Evolutionary conservation across 2,888 invertebrate species (phyloP), one percentile per base, ranked within the genome.

Genomic region (Cordilura impudica): DNA sequence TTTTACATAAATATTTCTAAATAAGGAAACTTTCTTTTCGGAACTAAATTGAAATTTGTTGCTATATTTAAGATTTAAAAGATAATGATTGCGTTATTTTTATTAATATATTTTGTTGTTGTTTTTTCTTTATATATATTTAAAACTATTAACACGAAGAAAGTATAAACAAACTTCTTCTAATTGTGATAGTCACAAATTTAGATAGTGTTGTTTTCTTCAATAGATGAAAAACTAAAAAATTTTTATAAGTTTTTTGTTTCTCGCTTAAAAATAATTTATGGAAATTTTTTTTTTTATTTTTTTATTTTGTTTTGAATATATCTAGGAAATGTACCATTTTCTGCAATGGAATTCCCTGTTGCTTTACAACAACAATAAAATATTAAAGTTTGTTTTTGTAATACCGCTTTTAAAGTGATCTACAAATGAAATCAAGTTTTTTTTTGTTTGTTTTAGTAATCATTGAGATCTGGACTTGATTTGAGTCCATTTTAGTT

Each of bases 341-440:
- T 79, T 79, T 58, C 71, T 7, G 29, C 67, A 79, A 79, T 79
- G 79, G 75, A 79, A 79, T 72, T 79, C 79, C 79, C 79, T 63
- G 35, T 18, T 39, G 61, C 58, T 53, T 71, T 39, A 29, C 14
- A 71, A 66, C 65, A 60, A 71, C 60, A 66, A 53, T 77, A 56
- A 73, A 60, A 67, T 61, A 66, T 61, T 70, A 58, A 65, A 49
- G 35, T 31, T 58, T 65, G 53, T 35, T 66, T 45, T 65, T 54
- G n/a, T 70, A 69, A 75, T 75, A 69, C 75, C 69, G 69, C 19
- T 47, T 69, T 69, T 71, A 16, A 60, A 74, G 65, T 70, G 72
- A 63, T 69, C 58, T 60, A 49, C 60, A 47, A 74, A 43, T 78
- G 63, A 74, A 73, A 70, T 74, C 61, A 71, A 70, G 51, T 58